Base-by-base conservation (phyloP, 2,797 vertebrate genomes). In the Netta rufina region DNA sequence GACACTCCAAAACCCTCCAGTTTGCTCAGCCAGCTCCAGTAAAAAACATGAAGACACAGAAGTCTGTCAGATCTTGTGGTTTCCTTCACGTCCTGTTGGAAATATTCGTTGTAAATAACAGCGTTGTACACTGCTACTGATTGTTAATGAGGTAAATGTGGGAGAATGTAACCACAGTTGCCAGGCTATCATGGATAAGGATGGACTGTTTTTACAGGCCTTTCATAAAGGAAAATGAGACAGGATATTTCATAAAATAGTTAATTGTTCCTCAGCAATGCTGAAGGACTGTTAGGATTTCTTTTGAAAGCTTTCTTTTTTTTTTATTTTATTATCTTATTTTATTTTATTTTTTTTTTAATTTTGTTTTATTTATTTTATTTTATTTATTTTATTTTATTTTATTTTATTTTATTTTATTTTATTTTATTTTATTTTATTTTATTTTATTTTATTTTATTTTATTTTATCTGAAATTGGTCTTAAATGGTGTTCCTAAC, bases 211-310 rank as follows among this genome's bases (percentile, higher is more conserved):
- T 21, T 76, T 76, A 47, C 3, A 36, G 41, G 12, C 3, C 66
- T 89, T 92, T 84, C 33, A 36, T 13, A 33, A 84, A 54, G 33
- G 28, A 66, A 58, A 70, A 51, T 33, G 56, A 58, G 64, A 57
- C 7, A 54, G 64, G 3, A 28, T 87, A 62, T 82, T 90, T 88
- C 4, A 66, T 28, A 58, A 85, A 69, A 36, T 36, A 66, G 33
- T 39, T 85, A 73, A 70, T 51, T 0, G 0, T 38, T 30, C 9
- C 6, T 16, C 21, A 61, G 14, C 36, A 14, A 25, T 53, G n/a
- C 8, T 88, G 32, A n/a, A 58, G 13, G 5, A 3, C 22, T 39
- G 5, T 24, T 71, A 36, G 14, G 12, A 22, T 67, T 90, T 67
- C 20, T 80, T 45, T 65, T 65, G 27, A 61, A 83, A 67, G 49